Conservation (phyloP, 2,797 vertebrate species). For the Antrozous pallidus region DNA sequence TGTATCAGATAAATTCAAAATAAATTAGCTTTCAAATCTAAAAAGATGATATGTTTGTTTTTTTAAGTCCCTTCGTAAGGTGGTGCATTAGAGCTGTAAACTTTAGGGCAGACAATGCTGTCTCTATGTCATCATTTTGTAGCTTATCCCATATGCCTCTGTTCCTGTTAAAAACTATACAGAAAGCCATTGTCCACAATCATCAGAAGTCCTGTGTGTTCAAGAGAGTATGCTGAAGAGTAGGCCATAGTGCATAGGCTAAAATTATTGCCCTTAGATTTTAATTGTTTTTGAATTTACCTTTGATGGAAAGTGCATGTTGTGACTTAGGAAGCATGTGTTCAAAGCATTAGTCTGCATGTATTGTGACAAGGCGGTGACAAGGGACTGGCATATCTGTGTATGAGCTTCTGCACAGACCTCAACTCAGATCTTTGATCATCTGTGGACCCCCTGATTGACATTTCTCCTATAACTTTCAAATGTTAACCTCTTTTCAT, state of each 20-base stretch:
- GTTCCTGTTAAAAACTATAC: background rate
- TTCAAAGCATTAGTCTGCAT: background rate
- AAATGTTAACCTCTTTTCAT: background rate
- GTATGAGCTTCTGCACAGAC: background rate
- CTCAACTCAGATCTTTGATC: background rate
- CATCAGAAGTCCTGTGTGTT: background rate
- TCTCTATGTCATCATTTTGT: background rate
- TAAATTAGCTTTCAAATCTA: conserved; percentile 48
- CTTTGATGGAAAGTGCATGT: background rate
- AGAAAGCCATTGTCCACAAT: background rate
- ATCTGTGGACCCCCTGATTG: background rate
- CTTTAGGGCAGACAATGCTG: background rate
- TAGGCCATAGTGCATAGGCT: background rate
- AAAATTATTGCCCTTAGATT: background rate
- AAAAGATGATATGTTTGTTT: background rate
- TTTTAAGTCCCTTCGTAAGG: background rate
- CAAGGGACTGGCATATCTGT: background rate
- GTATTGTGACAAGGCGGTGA: background rate
- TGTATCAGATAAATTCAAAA: background rate
- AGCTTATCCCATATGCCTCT: background rate
- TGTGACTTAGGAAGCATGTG: background rate
- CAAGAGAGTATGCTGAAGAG: background rate
- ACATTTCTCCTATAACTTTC: background rate
- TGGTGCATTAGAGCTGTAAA: background rate
- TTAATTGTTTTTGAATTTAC: background rate